A percentile compares a stretch with the other conserved stretches of the same genome.
These are phyloP conservation scores for Scomber japonicus DNA, from an alignment of 2,113 vertebrate species.

Conservation along the genomic window DNA sequence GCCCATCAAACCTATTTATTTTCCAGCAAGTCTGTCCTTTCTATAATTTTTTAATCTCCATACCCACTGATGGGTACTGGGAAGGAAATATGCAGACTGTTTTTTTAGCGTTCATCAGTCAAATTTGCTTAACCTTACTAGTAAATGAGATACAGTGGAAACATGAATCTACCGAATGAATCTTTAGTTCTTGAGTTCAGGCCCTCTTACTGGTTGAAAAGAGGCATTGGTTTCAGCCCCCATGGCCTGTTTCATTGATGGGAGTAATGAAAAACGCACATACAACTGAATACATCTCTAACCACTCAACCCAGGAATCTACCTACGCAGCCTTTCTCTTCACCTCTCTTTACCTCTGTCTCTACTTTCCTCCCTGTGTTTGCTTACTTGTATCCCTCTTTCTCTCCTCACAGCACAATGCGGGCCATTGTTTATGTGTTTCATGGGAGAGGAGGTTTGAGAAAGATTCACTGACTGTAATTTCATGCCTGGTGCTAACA, in stretches of 20 bases:
- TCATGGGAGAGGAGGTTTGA: slow-evolving; percentile 71
- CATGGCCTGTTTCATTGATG: slow-evolving; percentile 28
- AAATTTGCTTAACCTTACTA: not conserved
- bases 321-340: slow-evolving; percentile 16
- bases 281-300: slow-evolving; percentile 15
- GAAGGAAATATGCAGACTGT: not conserved
- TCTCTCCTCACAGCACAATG: slow-evolving; percentile 51
- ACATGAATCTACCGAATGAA: not conserved
- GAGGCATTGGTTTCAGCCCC: not conserved
- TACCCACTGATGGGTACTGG: not conserved
- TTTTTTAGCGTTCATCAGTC: not conserved
- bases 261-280: slow-evolving; percentile 24
- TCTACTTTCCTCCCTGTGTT: slow-evolving; percentile 25
- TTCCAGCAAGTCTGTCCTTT: not conserved
- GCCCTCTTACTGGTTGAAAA: not conserved
- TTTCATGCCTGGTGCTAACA: slow-evolving; percentile 65
- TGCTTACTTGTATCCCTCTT: slow-evolving; percentile 15
- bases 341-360: not conserved
- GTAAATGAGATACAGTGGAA: not conserved
- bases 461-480: slow-evolving; percentile 64
- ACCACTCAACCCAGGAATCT: slow-evolving; percentile 17
- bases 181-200: not conserved
- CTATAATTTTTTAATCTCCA: not conserved
- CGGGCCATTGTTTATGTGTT: slow-evolving; percentile 65
- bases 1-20: no score